Base-by-base conservation (phyloP, 2,888 invertebrate species). In the Tryphoninae sp. region DNA sequence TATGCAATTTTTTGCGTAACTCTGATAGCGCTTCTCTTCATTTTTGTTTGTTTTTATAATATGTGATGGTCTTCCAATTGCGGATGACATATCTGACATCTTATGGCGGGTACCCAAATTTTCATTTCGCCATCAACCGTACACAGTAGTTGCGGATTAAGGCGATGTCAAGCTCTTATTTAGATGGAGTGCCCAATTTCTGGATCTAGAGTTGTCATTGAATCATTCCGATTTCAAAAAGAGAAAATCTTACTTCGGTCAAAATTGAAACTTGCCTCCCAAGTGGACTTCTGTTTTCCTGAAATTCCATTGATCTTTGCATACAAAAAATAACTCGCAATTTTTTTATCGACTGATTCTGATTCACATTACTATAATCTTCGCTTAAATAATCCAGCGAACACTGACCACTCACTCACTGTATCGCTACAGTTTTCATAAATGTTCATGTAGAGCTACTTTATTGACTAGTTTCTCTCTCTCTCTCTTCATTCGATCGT, bases 361-460 rank as follows among this genome's bases (percentile, higher is more conserved):
- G 33, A 33, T 33, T 33, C 6, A 33, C 33, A 33, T 33, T 6
- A 33, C 33, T 6, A 45, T 45, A 45, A 45, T 45, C 13, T 2
- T 33, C 33, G 13, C 45, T 13, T 7, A 13, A 45, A 13, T 45
- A 2, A 13, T 45, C 3, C 45, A 45, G 13, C 3, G 13, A 45
- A 13, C 45, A 45, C 13, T 13, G 13, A 45, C 11, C 45, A 45
- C 11, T 49, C 45, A 45, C 11, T 49, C 45, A 19, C 45, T 16
- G n/a, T 55, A 42, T 84, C 84, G 83, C 69, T 84, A 79, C 83
- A 83, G 83, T 85, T 84, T 85, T 86, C 86, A 87, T 53, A 80
- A 88, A 88, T 86, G 88, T 89, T 87, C 88, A 90, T 90, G 89
- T 91, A 91, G 90, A 91, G 91, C 91, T 92, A 91, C 79, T 89